Evolutionary conservation across 2,113 vertebrate genomes (phyloP).

Genomic region (Colistium nudipinnis): DNA sequence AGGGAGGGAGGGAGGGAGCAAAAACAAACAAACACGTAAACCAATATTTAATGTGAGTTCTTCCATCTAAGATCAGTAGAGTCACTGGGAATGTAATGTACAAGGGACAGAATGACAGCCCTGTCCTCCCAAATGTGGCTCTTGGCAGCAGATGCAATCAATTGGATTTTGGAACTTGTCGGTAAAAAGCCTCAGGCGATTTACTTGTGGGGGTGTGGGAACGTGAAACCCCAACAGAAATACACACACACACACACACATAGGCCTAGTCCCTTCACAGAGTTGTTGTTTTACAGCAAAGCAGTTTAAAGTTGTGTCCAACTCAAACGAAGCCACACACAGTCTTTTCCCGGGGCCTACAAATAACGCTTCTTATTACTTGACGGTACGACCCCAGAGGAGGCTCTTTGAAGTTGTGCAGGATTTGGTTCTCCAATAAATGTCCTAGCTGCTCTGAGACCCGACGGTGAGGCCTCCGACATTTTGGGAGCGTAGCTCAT

Average conservation of each 20-base stretch:
- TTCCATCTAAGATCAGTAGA: not conserved
- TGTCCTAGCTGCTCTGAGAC: conserved; percentile 5
- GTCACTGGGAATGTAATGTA: not conserved
- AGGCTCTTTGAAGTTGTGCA: conserved; percentile 17
- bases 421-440: not conserved
- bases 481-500: conserved; percentile 4
- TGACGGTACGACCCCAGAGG: conserved; percentile 9
- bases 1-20: too few species aligned
- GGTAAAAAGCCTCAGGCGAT: conserved; percentile 13
- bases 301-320: conserved; percentile 30
- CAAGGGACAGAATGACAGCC: not conserved
- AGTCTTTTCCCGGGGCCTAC: not conserved
- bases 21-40: not conserved
- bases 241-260: conserved; percentile 2
- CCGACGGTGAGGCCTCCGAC: not conserved
- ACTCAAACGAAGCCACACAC: conserved; percentile 23
- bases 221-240: conserved; percentile 14
- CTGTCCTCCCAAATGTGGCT: not conserved
- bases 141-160: conserved; percentile 22
- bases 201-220: conserved; percentile 1
- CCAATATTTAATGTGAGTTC: not conserved
- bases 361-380: conserved; percentile 20
- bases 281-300: conserved; percentile 19
- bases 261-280: not conserved
- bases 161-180: conserved; percentile 9